Base-by-base conservation (phyloP, 2,888 invertebrate species). In the Xestobium rufovillosum region DNA sequence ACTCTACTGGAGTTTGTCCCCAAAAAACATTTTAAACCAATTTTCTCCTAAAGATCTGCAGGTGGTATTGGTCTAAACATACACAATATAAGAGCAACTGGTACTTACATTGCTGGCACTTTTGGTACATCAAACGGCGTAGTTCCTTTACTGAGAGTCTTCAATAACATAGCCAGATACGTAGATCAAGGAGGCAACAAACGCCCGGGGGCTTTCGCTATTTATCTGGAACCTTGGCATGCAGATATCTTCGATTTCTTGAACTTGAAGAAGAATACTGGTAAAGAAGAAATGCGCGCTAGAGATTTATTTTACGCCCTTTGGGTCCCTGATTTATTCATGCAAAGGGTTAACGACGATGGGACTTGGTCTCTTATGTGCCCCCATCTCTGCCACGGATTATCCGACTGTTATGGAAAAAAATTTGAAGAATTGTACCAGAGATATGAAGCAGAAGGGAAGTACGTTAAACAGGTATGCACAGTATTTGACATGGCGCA, bases 181-280 rank as follows among this genome's bases (percentile, higher is more conserved):
- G 95, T 97, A 1, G 95, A 96, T 63, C 97, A 98, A 69, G 95
- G 96, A 13, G 96, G 96, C 31, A 95, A 95, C 59, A 96, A 96
- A 73, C 71, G 96, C 43, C 96, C 96, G 2, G 97, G 97, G 13
- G 96, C 96, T 2, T 95, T 97, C 69, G 95, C 98, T 10, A 80
- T 98, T 42, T 98, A 98, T 59, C 67, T 99, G 34, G 98, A 98
- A 65, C 98, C 98, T 0, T 98, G 98, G 98, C 98, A 99, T 68
- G 84, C 91, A 0, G 97, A 98, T 63, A 73, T 98, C 40, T 90
- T 95, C 61, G 92, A 92, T 41, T 98, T 96, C 67, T 68, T 98
- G 33, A 88, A 96, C 60, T 69, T 96, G 32, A 90, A 85, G 59
- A 96, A 95, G 62, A 98, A 97, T 61, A 94, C 90, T 1, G 85